Base-by-base conservation (phyloP, 2,797 vertebrate species). In the Melanotaenia pygmaea region DNA sequence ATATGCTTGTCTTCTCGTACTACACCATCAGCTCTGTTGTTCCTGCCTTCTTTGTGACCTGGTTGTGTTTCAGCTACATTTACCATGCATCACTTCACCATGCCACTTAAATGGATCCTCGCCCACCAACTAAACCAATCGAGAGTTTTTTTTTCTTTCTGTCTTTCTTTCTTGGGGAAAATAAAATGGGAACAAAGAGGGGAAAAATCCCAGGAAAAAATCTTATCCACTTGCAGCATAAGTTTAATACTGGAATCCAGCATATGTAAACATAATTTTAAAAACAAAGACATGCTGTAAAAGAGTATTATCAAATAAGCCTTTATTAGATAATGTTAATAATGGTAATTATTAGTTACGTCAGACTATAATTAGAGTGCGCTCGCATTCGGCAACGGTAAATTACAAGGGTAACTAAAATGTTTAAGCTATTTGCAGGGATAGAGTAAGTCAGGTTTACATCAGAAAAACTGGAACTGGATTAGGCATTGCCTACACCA, bases 21-120 rank as follows among this genome's bases (percentile, higher is more conserved):
- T 83, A 81, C 81, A 79, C 82, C 82, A 81, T 75, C 76, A 77
- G 59, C 67, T 79, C 83, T 67, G 62, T 90, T 92, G 77, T 92
- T 84, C 78, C 64, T 76, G 74, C 74, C 74, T 80, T 77, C 71
- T 83, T 84, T 83, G 69, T 91, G 91, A 90, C 90, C 89, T 91
- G 86, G 88, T 91, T 92, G 86, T 91, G 86, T 92, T 92, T 90
- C 86, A 88, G 78, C 85, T 85, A 71, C 75, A 86, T 93, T 93
- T 89, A 81, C 79, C 84, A 92, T 89, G 91, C 93, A 88, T 90
- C 88, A 87, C 92, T 92, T 89, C 86, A 78, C 84, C 60, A 63
- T 69, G 87, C 85, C 90, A 92, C 92, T 94, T 84, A 90, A 50
- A 61, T 40, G 22, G 74, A 83, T 81, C 74, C 71, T 68, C 56